Base-by-base conservation (phyloP, 2,113 vertebrate species). In the Clarias gariepinus region DNA sequence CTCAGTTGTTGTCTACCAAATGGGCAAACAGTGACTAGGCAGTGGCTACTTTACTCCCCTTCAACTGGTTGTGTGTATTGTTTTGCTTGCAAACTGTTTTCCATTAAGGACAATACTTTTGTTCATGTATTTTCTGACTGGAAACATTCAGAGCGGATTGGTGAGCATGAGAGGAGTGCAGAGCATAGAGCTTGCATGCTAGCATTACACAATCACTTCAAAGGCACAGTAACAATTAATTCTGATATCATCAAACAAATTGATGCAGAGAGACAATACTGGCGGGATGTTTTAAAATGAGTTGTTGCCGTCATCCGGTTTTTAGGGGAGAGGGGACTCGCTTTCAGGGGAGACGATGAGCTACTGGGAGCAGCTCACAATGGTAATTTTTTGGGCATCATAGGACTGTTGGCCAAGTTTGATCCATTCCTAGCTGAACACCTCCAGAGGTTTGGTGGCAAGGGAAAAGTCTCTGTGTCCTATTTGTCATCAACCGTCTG, bases 61-160 rank as follows among this genome's bases (percentile, higher is more conserved):
- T 87, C 88, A 77, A 80, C 61, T 83, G 90, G 84, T 60, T 78
- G 66, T 63, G 61, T 91, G 52, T 89, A 73, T 71, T 91, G 85
- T 57, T 88, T 88, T 82, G 84, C 86, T 55, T 90, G 86, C 86
- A 90, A 89, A 83, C 80, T 89, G 74, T 82, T 82, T 74, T 78
- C 61, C 25, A 73, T 15, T 63, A 87, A 88, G 71, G 13, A 64
- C 21, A 53, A 81, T 82, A 86, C 74, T 52, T 41, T 78, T 60
- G 58, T 60, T 21, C 19, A 60, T 21, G 58, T 18, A 21, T 60
- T 60, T 60, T 60, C 58, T 60, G 69, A 89, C 57, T 85, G 60
- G 85, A 87, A 87, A 71, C 85, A 78, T 85, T 87, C 55, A 47
- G 77, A 76, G 69, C 83, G 83, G 25, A 80, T 82, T 41, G 33